Conservation (phyloP, 1,140 invertebrate genomes). For the Scaptodrosophila lebanonensis region DNA sequence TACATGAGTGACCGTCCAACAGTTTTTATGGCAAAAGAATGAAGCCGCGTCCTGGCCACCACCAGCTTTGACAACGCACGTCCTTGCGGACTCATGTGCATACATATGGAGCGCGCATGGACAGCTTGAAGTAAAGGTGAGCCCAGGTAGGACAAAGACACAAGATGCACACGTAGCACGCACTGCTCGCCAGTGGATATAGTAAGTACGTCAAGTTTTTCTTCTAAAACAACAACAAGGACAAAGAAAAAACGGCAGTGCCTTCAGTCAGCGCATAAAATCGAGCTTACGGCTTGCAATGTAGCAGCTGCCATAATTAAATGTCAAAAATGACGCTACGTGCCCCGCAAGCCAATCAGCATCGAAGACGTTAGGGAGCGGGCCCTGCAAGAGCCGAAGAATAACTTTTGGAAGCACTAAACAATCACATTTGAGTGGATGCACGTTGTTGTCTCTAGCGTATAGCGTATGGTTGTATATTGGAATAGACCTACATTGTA, state of each 20-base stretch:
- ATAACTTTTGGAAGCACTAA: neutral
- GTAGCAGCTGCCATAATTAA: conserved; percentile 56
- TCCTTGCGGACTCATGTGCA: conserved; percentile 12
- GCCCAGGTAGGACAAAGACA: conserved; percentile 8
- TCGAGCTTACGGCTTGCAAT: conserved; percentile 59
- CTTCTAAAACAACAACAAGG: conserved; percentile 18
- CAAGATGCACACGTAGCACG: conserved; percentile 62
- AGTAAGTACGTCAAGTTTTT: conserved; percentile 38
- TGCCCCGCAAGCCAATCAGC: conserved; percentile 54
- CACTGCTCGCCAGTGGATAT: conserved; percentile 19
- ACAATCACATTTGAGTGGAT: too few relatives aligned
- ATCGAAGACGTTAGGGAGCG: conserved; percentile 10
- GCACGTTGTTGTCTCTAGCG: too few relatives aligned
- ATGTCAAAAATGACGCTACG: conserved; percentile 73
- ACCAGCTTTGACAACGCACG: conserved; percentile 69
- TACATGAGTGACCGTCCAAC: conserved; percentile 14
- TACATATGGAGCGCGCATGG: neutral
- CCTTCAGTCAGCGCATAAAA: conserved; percentile 54
- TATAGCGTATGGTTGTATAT: too few relatives aligned
- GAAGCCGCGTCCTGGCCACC: conserved; percentile 27
- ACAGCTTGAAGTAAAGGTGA: neutral
- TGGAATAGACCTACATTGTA: too few relatives aligned
- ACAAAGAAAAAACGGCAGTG: conserved; percentile 48
- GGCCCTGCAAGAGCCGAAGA: conserved; percentile 11
- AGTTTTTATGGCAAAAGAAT: conserved; percentile 55